phyloP scores from a whole-genome alignment of 2,888 invertebrate genomes.

The Resseliella maxima region DNA sequence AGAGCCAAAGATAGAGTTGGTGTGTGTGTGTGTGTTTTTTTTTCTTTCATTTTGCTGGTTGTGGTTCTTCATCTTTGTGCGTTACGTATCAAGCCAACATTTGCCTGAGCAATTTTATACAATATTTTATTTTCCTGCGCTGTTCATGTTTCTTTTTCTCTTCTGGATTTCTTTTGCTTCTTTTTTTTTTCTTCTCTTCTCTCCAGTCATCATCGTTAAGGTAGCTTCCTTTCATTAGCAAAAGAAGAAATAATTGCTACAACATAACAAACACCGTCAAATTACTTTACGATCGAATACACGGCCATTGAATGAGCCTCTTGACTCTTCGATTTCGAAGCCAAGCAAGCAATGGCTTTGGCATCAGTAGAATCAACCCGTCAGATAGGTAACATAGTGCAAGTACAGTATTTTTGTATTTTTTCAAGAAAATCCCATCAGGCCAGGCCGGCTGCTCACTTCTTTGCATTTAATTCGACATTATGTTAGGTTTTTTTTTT shows the following conservation, averaged over 20 bases:
- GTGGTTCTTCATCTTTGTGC: constrained; percentile 14
- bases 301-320: neutral
- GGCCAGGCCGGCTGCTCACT: constrained; percentile 30
- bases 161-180: constrained; percentile 27
- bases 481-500: constrained; percentile 32
- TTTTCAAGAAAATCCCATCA: constrained; percentile 11
- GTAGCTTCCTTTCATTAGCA: constrained; percentile 51
- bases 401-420: neutral
- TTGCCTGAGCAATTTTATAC: neutral
- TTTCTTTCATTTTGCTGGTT: too few species aligned
- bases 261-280: constrained; percentile 27
- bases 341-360: neutral
- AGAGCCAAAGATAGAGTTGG: constrained; percentile 33
- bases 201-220: too few species aligned
- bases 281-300: constrained; percentile 41
- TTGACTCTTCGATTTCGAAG: neutral
- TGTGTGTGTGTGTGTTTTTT: too few species aligned
- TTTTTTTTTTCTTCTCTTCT: too few species aligned
- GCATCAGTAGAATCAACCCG: neutral
- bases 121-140: neutral
- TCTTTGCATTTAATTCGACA: constrained; percentile 48
- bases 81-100: constrained; percentile 18
- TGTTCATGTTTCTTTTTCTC: neutral
- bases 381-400: too few species aligned
- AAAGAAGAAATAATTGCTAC: constrained; percentile 18